Evolutionary conservation across 2,888 invertebrate genomes (phyloP).

Genomic region (Hydriomena furcata): DNA sequence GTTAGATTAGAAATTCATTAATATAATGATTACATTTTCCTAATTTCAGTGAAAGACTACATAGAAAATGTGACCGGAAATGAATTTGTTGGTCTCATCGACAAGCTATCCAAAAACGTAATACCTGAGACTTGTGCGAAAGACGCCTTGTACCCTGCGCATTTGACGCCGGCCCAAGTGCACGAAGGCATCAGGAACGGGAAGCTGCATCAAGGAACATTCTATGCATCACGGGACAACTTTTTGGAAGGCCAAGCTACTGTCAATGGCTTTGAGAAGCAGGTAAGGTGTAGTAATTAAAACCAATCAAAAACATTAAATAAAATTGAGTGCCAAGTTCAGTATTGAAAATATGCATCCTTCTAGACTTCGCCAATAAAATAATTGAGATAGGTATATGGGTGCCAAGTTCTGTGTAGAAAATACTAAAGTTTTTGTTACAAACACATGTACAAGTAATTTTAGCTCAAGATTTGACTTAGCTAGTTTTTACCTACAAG

Average conservation of each 20-base stretch:
- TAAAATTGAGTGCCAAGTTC: too few relatives aligned
- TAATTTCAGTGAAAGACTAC: constrained; percentile 87
- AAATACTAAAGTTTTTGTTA: too few relatives aligned
- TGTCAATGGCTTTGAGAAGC: constrained; percentile 90
- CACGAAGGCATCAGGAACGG: constrained; percentile 92
- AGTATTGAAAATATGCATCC: too few relatives aligned
- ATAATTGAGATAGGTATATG: too few relatives aligned
- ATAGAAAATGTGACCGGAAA: constrained; percentile 86
- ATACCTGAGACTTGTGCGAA: constrained; percentile 84
- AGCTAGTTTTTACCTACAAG: too few relatives aligned
- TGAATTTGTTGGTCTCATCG: constrained; percentile 85
- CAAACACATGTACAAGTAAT: too few relatives aligned
- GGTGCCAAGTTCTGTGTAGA: too few relatives aligned
- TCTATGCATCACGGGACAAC: constrained; percentile 95
- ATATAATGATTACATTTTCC: neutral
- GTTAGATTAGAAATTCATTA: too few relatives aligned
- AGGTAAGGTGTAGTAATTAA: too few relatives aligned
- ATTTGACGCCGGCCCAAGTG: constrained; percentile 90
- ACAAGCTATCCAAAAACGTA: constrained; percentile 90
- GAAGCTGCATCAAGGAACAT: constrained; percentile 90
- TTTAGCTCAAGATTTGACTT: too few relatives aligned
- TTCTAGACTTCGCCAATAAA: too few relatives aligned
- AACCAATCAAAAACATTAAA: too few relatives aligned
- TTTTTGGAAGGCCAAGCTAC: constrained; percentile 95
- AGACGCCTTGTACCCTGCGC: constrained; percentile 91